Conservation (phyloP, 2,888 invertebrate species). For the Pycnomerus fuliginosus region DNA sequence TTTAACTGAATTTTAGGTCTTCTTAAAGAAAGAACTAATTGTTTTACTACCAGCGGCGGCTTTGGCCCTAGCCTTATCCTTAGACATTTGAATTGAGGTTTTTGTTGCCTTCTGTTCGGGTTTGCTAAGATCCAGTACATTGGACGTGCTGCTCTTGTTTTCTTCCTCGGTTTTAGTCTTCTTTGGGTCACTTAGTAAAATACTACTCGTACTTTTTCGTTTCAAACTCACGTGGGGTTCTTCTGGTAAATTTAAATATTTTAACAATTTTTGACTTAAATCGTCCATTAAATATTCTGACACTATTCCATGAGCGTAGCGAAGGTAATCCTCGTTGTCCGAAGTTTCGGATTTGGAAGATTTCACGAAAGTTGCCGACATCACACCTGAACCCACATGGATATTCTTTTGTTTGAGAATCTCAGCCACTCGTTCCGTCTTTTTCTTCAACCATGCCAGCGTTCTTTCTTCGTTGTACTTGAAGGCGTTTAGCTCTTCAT, state of each 20-base stretch:
- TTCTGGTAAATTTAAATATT: constrained; percentile 65
- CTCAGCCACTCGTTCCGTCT: constrained; percentile 65
- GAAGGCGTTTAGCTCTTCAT: constrained; percentile 72
- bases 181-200: constrained; percentile 21
- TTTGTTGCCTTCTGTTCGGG: constrained; percentile 50
- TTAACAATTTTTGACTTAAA: constrained; percentile 63
- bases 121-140: constrained; percentile 50
- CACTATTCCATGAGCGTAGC: constrained; percentile 76
- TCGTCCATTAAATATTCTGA: constrained; percentile 76
- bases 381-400: constrained; percentile 71
- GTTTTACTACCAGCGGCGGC: constrained; percentile 78
- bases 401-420: constrained; percentile 68
- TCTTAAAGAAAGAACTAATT: constrained; percentile 77
- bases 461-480: constrained; percentile 80
- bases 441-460: constrained; percentile 72
- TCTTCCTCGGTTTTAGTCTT: constrained; percentile 47
- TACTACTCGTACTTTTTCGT: constrained; percentile 47
- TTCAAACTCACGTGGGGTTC: constrained; percentile 61
- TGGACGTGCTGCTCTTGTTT: constrained; percentile 49
- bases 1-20: no score
- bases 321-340: constrained; percentile 62
- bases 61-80: constrained; percentile 74
- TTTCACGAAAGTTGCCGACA: constrained; percentile 75
- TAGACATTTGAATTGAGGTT: constrained; percentile 54
- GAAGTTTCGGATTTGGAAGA: constrained; percentile 54